phyloP scores from a whole-genome alignment of 2,888 invertebrate species.

The Ectemnius lituratus region DNA sequence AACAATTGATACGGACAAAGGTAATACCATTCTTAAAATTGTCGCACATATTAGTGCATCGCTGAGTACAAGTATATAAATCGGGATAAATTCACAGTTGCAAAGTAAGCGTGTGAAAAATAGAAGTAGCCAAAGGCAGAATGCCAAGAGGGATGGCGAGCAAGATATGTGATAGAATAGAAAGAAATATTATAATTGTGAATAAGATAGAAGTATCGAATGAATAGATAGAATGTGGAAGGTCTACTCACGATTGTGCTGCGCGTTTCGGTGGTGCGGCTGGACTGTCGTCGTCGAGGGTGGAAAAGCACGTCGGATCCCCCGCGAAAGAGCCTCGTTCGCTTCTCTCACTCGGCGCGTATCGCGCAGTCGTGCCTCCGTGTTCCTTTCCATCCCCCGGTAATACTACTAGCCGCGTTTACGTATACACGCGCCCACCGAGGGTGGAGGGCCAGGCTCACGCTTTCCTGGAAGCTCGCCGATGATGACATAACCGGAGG shows the following conservation, averaged over 20 bases:
- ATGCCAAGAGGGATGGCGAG: neutral
- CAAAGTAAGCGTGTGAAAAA: too few species aligned
- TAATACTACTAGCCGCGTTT: slow-evolving; percentile 32
- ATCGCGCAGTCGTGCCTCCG: slow-evolving; percentile 64
- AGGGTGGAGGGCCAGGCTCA: slow-evolving; percentile 26
- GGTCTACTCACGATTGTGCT: slow-evolving; percentile 76
- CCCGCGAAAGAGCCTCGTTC: slow-evolving; percentile 65
- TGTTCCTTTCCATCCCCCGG: slow-evolving; percentile 32
- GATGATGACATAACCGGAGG: slow-evolving; percentile 16
- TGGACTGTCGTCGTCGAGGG: slow-evolving; percentile 73
- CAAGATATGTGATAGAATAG: neutral
- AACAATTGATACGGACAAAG: neutral
- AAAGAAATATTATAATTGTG: neutral
- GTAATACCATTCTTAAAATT: too few species aligned
- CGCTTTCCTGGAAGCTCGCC: slow-evolving; percentile 33
- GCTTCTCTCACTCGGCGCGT: slow-evolving; percentile 39
- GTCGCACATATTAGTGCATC: too few species aligned
- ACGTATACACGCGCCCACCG: slow-evolving; percentile 43
- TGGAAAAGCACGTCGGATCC: slow-evolving; percentile 69
- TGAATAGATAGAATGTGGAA: slow-evolving; percentile 35
- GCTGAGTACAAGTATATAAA: too few species aligned
- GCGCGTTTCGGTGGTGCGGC: slow-evolving; percentile 76
- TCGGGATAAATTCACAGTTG: too few species aligned
- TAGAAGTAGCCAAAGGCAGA: neutral
- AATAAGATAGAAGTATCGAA: neutral